Base-by-base conservation (phyloP, 1,140 invertebrate genomes). In the Chlorops oryzae region DNA sequence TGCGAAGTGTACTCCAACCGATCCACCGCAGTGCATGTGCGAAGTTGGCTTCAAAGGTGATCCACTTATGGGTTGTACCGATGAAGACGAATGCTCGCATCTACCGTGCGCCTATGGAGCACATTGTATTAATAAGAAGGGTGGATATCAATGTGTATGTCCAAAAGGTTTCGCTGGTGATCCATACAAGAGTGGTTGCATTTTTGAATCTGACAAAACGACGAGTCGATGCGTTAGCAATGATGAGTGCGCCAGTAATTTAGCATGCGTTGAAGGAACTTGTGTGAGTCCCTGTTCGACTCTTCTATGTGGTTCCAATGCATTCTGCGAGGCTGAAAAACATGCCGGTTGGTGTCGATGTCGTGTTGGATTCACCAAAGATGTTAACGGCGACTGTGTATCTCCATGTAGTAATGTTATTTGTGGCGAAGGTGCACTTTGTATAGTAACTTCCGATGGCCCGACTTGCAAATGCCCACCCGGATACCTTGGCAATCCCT, bases 331-430 rank as follows among this genome's bases (percentile, higher is more conserved):
- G 74, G 82, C 89, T 1, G 85, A 91, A 53, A 86, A 90, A 58
- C 90, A 95, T 67, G 86, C 86, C 1, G 87, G 88, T 3, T 89
- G 86, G 84, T 95, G 91, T 67, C 79, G 86, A 52, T 95, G 91
- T 65, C 78, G 82, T 40, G 81, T 88, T 28, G 91, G 91, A 20
- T 94, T 82, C 63, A 80, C 78, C 1, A 85, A 90, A 72, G 83
- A 81, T 41, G 76, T 79, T 34, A 81, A 81, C 48, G 87, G 86
- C 45, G 82, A 87, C 74, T 91, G 89, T 54, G 81, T 90, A 25
- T 90, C 87, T 15, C 80, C 84, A 56, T 95, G 91, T 61, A 82
- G 90, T 49, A 82, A 82, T 34, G 82, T 88, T 53, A 78, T 84
- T 27, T 95, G 91, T 66, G 89, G 84, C 2, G 62, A 75, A n/a